Evolutionary conservation across 2,113 vertebrate genomes (phyloP).

Genomic region (Sorex fumeus): DNA sequence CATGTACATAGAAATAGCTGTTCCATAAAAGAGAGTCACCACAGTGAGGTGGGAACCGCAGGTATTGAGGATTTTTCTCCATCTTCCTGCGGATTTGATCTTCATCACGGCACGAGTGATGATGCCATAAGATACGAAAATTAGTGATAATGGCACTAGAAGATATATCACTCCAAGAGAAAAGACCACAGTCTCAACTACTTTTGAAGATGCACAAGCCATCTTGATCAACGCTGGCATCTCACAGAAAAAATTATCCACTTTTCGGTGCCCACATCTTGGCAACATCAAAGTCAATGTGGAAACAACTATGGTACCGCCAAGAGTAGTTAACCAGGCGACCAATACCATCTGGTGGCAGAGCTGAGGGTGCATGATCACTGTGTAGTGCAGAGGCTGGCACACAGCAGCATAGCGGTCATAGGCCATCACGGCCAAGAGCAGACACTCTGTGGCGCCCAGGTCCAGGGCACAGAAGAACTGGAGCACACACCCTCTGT

Average conservation of each 20-base stretch:
- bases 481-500: slow-evolving; percentile 66
- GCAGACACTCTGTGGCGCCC: slow-evolving; percentile 66
- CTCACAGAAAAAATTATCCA: slow-evolving; percentile 32
- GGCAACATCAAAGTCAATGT: slow-evolving; percentile 65
- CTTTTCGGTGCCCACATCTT: slow-evolving; percentile 57
- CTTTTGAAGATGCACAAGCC: slow-evolving; percentile 68
- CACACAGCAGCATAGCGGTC: no score
- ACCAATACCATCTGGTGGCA: slow-evolving; percentile 61
- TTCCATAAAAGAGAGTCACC: slow-evolving; percentile 40
- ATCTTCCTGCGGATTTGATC: slow-evolving; percentile 39
- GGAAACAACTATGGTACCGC: slow-evolving; percentile 48
- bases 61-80: slow-evolving; percentile 51
- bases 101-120: slow-evolving; percentile 64
- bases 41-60: slow-evolving; percentile 69
- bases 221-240: slow-evolving; percentile 71
- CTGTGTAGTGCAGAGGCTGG: neutral
- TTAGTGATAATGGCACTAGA: slow-evolving; percentile 34
- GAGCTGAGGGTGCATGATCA: slow-evolving; percentile 62
- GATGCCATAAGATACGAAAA: slow-evolving; percentile 64
- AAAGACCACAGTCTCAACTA: slow-evolving; percentile 49
- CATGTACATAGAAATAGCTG: slow-evolving; percentile 65
- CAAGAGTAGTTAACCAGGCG: slow-evolving; percentile 61
- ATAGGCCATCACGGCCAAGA: slow-evolving; percentile 56
- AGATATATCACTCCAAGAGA: slow-evolving; percentile 44
- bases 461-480: slow-evolving; percentile 76